These are phyloP conservation scores for Polietes domitor DNA, from an alignment of 2,888 invertebrate genomes.

Conservation along the genomic window DNA sequence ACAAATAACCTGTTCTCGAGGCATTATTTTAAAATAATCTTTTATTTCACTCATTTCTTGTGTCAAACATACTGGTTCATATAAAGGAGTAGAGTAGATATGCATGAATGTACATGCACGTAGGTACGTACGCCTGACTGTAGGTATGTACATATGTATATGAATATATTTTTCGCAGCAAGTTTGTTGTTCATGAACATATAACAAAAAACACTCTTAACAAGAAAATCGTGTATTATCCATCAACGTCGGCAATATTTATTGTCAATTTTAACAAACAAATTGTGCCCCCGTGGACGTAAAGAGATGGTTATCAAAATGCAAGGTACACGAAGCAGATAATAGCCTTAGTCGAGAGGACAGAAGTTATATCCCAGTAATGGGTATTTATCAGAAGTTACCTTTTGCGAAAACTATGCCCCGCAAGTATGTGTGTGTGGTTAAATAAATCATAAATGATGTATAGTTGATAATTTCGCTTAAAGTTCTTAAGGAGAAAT, in stretches of 20 bases:
- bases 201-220: not conserved
- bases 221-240: conserved; percentile 14
- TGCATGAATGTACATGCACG: not conserved
- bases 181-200: not conserved
- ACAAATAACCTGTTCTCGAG: conserved; percentile 56
- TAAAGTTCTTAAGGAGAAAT: no score
- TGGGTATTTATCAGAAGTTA: no score
- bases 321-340: no score
- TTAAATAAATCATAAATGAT: no score
- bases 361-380: no score
- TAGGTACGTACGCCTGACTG: not conserved
- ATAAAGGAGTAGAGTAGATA: not conserved
- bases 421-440: no score
- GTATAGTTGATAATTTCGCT: no score
- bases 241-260: conserved; percentile 16
- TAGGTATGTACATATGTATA: not conserved
- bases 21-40: conserved; percentile 57
- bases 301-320: not conserved
- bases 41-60: conserved; percentile 34
- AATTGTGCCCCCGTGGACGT: conserved; percentile 1
- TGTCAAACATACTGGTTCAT: not conserved
- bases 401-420: no score
- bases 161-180: no score
- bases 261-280: not conserved
- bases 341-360: no score